phyloP scores from a whole-genome alignment of 2,797 vertebrate species.

The Mormyrus proboscirostris region DNA sequence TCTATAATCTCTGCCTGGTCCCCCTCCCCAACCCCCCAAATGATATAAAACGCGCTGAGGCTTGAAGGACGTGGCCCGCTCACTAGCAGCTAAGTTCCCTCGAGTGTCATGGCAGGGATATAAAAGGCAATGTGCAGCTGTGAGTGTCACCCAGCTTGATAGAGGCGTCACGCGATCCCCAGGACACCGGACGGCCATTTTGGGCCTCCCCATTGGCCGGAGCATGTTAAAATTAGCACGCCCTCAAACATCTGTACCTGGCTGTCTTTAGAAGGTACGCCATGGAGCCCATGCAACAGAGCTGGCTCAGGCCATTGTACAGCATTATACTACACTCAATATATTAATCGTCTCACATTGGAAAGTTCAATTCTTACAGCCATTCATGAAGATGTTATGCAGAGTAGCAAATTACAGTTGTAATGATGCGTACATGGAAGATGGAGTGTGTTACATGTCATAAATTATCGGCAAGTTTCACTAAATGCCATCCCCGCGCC shows the following conservation, averaged over 20 bases:
- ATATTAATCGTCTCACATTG: conserved; percentile 45
- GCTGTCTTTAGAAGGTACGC: background rate
- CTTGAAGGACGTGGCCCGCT: conserved; percentile 62
- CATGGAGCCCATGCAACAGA: background rate
- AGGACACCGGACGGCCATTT: background rate
- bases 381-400: conserved; percentile 45
- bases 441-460: conserved; percentile 22
- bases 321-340: background rate
- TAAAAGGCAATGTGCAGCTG: conserved; percentile 52
- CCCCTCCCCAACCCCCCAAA: conserved; percentile 48
- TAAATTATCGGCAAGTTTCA: background rate
- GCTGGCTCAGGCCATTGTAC: background rate
- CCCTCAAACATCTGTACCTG: background rate
- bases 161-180: background rate
- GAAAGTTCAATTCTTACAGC: conserved; percentile 41
- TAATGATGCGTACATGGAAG: conserved; percentile 42
- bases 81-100: conserved; percentile 14
- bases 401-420: conserved; percentile 49
- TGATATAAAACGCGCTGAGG: conserved; percentile 58
- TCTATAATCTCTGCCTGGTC: conserved; percentile 51
- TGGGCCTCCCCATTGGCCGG: background rate
- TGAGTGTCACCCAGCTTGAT: conserved; percentile 39
- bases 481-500: background rate
- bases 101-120: conserved; percentile 47
- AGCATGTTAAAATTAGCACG: background rate